Evolutionary conservation across 2,113 vertebrate species (phyloP).

Genomic region (Hipposideros armiger): DNA sequence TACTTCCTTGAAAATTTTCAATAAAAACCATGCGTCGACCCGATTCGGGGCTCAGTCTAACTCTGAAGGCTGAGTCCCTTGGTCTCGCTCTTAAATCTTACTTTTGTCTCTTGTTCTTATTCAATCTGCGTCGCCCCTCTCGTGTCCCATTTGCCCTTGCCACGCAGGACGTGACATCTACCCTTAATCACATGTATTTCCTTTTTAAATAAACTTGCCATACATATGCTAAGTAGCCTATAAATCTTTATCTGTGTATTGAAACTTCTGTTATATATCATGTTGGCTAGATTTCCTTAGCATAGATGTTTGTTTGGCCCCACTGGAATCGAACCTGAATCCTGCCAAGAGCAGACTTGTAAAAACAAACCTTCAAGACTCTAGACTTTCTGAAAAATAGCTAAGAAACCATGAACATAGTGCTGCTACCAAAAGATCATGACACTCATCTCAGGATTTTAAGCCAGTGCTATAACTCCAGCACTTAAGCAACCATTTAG

Average conservation of each 20-base stretch:
- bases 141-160: too few relatives aligned
- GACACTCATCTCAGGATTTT: fast-evolving
- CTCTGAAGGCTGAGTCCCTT: too few relatives aligned
- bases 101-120: too few relatives aligned
- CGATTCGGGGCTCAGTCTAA: too few relatives aligned
- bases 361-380: neutral
- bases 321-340: neutral
- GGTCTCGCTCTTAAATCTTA: too few relatives aligned
- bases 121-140: too few relatives aligned
- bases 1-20: too few relatives aligned
- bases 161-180: too few relatives aligned
- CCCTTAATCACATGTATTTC: neutral
- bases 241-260: neutral
- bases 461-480: neutral
- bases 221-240: neutral
- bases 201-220: neutral
- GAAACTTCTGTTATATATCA: neutral
- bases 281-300: neutral
- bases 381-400: neutral
- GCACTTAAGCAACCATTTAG: neutral
- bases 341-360: neutral
- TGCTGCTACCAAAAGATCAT: neutral
- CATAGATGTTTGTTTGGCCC: neutral
- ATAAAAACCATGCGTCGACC: too few relatives aligned
- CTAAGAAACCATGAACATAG: neutral